Conservation (phyloP, 2,888 invertebrate species). For the Philereme vetulata region DNA sequence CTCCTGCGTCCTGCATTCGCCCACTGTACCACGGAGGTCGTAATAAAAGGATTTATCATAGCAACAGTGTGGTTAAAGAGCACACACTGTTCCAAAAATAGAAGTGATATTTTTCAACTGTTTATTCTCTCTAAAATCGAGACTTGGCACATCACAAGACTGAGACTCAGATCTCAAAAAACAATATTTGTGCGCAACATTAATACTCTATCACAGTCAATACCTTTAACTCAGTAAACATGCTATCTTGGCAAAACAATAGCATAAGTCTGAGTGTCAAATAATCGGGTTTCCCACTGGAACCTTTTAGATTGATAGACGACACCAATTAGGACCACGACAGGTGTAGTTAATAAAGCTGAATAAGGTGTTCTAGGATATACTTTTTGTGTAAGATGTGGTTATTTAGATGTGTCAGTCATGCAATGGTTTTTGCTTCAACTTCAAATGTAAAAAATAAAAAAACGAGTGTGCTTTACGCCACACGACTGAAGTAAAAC, state of each 20-base stretch:
- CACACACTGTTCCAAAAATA: too few relatives aligned
- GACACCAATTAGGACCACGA: conserved; percentile 16
- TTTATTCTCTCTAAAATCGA: not conserved
- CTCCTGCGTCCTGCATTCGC: too few relatives aligned
- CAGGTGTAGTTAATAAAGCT: conserved; percentile 19
- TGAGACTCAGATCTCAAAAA: not conserved
- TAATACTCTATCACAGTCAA: conserved; percentile 4
- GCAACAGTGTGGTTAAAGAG: too few relatives aligned
- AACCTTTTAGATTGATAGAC: conserved; percentile 28
- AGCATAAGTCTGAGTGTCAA: conserved; percentile 23
- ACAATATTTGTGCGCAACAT: too few relatives aligned
- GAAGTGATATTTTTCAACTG: not conserved
- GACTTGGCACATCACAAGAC: not conserved
- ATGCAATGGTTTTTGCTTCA: too few relatives aligned
- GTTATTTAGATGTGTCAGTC: too few relatives aligned
- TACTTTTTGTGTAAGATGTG: not conserved
- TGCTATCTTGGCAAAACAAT: conserved; percentile 35
- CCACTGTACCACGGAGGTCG: too few relatives aligned
- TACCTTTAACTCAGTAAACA: conserved; percentile 24
- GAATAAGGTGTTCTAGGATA: not conserved
- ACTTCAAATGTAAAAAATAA: too few relatives aligned
- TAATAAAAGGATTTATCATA: too few relatives aligned
- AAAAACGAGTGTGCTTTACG: too few relatives aligned
- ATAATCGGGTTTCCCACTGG: conserved; percentile 33
- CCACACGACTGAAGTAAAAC: too few relatives aligned